A percentile compares a stretch with the other conserved stretches of the same genome.
These are phyloP conservation scores for Rhynchotus rufescens DNA, from an alignment of 2,797 vertebrate species.

Conservation along the genomic window DNA sequence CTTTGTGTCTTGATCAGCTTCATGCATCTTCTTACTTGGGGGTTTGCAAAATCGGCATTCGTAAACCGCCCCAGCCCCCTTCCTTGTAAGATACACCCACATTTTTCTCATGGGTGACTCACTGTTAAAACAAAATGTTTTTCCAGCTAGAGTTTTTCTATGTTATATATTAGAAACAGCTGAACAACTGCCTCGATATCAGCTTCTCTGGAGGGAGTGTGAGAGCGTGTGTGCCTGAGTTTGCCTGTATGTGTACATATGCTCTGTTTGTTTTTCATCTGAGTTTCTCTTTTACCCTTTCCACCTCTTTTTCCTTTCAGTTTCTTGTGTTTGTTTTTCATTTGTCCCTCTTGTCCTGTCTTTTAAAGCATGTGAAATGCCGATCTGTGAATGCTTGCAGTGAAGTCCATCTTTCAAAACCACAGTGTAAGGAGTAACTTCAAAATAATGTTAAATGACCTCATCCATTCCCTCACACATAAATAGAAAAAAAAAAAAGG, in stretches of 20 bases:
- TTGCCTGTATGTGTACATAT: not conserved
- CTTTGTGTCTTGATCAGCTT: not conserved
- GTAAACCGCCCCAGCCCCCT: slow-evolving; percentile 32
- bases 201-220: not conserved
- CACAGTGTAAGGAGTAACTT: not conserved
- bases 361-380: not conserved
- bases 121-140: slow-evolving; percentile 35
- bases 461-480: not conserved
- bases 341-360: not conserved
- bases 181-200: not conserved
- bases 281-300: slow-evolving; percentile 9
- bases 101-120: slow-evolving; percentile 71
- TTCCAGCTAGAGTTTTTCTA: slow-evolving; percentile 11
- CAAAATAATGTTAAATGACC: not conserved
- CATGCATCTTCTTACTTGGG: slow-evolving; percentile 14
- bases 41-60: slow-evolving; percentile 55
- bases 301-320: slow-evolving; percentile 14
- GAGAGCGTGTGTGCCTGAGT: not conserved
- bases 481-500: slow-evolving; percentile 1
- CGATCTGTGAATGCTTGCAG: not conserved
- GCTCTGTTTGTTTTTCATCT: not conserved
- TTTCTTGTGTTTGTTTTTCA: not conserved
- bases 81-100: slow-evolving; percentile 65
- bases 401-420: not conserved
- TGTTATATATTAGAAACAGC: slow-evolving; percentile 42